phyloP scores from a whole-genome alignment of 1,140 invertebrate genomes.

The Acyrthosiphon pisum region DNA sequence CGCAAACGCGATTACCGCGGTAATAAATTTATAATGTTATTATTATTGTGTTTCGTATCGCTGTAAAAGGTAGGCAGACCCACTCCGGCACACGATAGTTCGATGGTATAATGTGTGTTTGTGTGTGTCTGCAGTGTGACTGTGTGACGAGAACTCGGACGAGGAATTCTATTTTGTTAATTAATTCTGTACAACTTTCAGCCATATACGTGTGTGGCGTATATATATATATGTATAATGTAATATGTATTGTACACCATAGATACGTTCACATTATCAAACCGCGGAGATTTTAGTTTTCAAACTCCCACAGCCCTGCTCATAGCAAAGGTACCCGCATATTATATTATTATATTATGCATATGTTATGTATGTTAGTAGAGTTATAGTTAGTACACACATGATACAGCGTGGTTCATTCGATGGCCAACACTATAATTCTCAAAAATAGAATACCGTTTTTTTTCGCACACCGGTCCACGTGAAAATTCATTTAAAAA shows the following conservation, averaged over 20 bases:
- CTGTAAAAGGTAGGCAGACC: not conserved
- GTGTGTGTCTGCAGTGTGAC: not conserved
- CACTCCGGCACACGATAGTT: not conserved
- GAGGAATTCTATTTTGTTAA: not conserved
- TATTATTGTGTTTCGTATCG: not conserved
- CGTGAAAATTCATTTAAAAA: no score
- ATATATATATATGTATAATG: no score
- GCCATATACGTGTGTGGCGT: no score
- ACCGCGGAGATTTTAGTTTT: not conserved
- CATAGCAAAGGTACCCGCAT: not conserved
- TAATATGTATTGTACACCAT: not conserved
- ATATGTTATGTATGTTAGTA: no score
- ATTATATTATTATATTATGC: not conserved
- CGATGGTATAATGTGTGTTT: not conserved
- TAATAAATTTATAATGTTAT: not conserved
- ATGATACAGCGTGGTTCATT: not conserved
- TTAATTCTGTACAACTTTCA: slow-evolving; percentile 13
- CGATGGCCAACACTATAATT: no score
- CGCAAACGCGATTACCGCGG: not conserved
- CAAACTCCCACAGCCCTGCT: not conserved
- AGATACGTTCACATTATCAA: not conserved
- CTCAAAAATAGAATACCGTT: no score
- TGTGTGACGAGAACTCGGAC: no score
- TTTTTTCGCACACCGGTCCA: no score
- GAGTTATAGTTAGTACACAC: no score